phyloP scores from a whole-genome alignment of 2,888 invertebrate species.

The Mactromeris polynyma region DNA sequence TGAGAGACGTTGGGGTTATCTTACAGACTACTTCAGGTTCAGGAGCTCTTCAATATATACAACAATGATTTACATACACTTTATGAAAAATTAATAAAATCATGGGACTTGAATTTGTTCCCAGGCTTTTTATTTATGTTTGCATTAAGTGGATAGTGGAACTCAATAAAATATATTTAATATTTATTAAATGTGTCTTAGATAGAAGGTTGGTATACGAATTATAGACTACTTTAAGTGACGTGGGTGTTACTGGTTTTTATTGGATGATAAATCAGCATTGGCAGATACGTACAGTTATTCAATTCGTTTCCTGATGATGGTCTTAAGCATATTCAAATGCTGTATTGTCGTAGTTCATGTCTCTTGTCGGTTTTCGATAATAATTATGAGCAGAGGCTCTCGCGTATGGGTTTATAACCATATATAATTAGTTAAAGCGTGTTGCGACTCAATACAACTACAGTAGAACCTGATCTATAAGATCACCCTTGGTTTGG shows the following conservation, averaged over 20 bases:
- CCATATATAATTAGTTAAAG: too few relatives aligned
- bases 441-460: too few relatives aligned
- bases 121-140: conserved; percentile 2
- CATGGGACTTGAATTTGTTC: neutral
- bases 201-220: neutral
- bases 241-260: neutral
- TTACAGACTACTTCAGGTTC: conserved; percentile 34
- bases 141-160: neutral
- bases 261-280: neutral
- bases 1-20: conserved; percentile 37
- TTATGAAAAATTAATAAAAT: conserved; percentile 15
- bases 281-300: too few relatives aligned
- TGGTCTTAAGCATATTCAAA: too few relatives aligned
- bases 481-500: too few relatives aligned
- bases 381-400: too few relatives aligned
- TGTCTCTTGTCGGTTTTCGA: too few relatives aligned
- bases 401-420: too few relatives aligned
- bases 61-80: conserved; percentile 13
- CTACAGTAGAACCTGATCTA: too few relatives aligned
- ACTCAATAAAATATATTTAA: neutral
- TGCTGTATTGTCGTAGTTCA: too few relatives aligned
- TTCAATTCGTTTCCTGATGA: too few relatives aligned
- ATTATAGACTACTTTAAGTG: neutral
- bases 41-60: conserved; percentile 6
- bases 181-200: conserved; percentile 12